These are phyloP conservation scores for Eptatretus atami DNA, from an alignment of 2,797 vertebrate genomes.

Conservation along the genomic window DNA sequence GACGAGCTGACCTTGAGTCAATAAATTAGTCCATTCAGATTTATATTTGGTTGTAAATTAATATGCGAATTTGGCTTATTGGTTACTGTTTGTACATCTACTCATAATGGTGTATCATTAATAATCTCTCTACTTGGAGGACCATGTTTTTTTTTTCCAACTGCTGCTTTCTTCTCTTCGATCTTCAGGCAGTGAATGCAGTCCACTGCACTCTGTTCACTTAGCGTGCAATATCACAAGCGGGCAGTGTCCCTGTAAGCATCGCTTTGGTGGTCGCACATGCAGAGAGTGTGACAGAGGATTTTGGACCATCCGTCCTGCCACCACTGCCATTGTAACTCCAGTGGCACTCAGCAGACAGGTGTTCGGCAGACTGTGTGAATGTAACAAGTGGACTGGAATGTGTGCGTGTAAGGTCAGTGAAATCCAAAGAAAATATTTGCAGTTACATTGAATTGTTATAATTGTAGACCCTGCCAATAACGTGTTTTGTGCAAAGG, in stretches of 20 bases:
- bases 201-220: slow-evolving; percentile 19
- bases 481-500: no score
- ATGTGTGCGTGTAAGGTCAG: slow-evolving; percentile 50
- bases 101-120: no score
- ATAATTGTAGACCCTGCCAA: neutral
- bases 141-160: no score
- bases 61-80: no score
- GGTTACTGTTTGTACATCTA: no score
- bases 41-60: no score
- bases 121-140: no score
- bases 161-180: neutral
- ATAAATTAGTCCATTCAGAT: no score
- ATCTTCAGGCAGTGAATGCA: slow-evolving; percentile 33
- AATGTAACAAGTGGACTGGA: slow-evolving; percentile 24
- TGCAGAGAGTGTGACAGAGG: slow-evolving; percentile 37
- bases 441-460: neutral
- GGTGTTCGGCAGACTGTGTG: slow-evolving; percentile 31
- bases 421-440: fast-evolving
- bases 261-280: slow-evolving; percentile 21
- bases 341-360: slow-evolving; percentile 24
- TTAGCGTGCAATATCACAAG: slow-evolving; percentile 24
- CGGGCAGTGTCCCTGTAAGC: slow-evolving; percentile 33
- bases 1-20: no score
- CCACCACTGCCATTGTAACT: slow-evolving; percentile 34
- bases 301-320: slow-evolving; percentile 42